Evolutionary conservation across 1,140 invertebrate species (phyloP).

Genomic region (Cardiocondyla obscurior): DNA sequence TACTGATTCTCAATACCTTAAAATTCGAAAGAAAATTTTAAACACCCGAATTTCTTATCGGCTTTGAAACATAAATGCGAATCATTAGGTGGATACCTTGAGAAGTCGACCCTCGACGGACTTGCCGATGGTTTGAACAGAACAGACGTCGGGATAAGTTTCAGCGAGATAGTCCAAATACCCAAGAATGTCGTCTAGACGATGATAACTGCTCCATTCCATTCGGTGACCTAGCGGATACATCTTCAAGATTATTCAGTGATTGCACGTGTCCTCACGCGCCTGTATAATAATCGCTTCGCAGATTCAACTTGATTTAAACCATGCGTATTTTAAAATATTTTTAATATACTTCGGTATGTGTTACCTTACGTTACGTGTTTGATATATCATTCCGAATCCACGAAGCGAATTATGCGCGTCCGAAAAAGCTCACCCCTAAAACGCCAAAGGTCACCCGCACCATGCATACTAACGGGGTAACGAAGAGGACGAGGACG

Average conservation of each 20-base stretch:
- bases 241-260: conserved; percentile 66
- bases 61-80: neutral
- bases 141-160: conserved; percentile 89
- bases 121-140: conserved; percentile 89
- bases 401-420: conserved; percentile 67
- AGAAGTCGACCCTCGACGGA: conserved; percentile 90
- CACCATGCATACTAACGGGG: conserved; percentile 75
- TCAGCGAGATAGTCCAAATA: conserved; percentile 90
- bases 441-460: conserved; percentile 75
- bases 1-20: conserved; percentile 87
- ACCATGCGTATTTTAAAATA: neutral
- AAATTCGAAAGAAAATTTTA: neutral
- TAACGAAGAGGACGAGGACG: conserved; percentile 73
- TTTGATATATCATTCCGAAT: conserved; percentile 51
- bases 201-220: conserved; percentile 92
- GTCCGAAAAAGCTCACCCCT: conserved; percentile 78
- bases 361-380: neutral
- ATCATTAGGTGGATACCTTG: conserved; percentile 83
- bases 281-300: conserved; percentile 56
- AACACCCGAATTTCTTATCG: neutral
- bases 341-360: neutral
- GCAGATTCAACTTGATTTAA: conserved; percentile 57
- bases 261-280: conserved; percentile 37
- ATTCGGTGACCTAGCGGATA: conserved; percentile 87
- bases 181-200: conserved; percentile 88